phyloP scores from a whole-genome alignment of 2,797 vertebrate genomes.

The Poecile montanus region DNA sequence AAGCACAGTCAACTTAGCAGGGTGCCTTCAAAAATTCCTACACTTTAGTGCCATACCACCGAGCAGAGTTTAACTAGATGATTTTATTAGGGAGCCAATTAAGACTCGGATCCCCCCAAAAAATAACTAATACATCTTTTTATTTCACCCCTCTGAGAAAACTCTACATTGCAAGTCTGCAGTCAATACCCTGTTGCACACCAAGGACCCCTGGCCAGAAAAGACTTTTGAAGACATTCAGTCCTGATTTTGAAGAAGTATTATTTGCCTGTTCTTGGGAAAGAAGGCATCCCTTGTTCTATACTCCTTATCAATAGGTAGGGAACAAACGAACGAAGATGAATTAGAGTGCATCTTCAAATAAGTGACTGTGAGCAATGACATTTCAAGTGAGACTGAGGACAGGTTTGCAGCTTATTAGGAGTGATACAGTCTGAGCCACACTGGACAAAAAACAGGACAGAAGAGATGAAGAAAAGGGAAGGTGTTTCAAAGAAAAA shows the following conservation, averaged over 20 bases:
- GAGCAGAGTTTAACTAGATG: slow-evolving; percentile 60
- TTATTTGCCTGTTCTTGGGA: not conserved
- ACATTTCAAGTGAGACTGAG: not conserved
- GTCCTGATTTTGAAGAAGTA: not conserved
- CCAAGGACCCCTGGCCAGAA: not conserved
- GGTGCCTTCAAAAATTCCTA: slow-evolving; percentile 59
- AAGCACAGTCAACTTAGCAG: slow-evolving; percentile 51
- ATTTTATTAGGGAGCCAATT: slow-evolving; percentile 71
- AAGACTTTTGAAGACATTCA: not conserved
- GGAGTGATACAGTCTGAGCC: not conserved
- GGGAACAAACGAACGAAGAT: not conserved
- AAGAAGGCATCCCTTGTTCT: not conserved
- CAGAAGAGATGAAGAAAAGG: not conserved
- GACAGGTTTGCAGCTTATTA: not conserved
- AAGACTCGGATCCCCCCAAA: slow-evolving; percentile 8
- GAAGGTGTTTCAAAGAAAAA: not conserved
- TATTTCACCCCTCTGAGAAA: slow-evolving; percentile 38
- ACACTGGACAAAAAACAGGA: not conserved
- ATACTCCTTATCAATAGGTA: not conserved
- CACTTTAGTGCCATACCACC: not conserved
- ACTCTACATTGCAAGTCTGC: not conserved
- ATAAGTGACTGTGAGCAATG: not conserved
- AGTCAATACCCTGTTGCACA: not conserved
- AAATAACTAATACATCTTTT: slow-evolving; percentile 29
- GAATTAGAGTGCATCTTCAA: not conserved